These are phyloP conservation scores for Lasius platythorax DNA, from an alignment of 2,888 invertebrate genomes.

Conservation along the genomic window DNA sequence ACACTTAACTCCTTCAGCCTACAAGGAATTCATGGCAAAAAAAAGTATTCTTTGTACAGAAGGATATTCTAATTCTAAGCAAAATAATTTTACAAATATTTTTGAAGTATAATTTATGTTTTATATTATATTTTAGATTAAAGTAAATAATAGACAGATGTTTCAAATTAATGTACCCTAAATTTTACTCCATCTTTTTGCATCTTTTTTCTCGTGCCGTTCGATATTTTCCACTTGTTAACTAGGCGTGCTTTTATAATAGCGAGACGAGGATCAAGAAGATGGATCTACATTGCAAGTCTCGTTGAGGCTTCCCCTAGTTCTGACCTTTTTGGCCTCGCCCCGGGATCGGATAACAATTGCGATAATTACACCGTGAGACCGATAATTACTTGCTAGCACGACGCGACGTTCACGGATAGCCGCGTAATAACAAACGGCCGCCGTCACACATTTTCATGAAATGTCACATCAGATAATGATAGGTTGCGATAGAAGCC, in stretches of 20 bases:
- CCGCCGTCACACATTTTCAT: conserved; percentile 80
- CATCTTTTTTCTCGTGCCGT: background rate
- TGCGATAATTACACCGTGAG: conserved; percentile 83
- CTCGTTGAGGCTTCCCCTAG: conserved; percentile 30
- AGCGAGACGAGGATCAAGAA: conserved; percentile 25
- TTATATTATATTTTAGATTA: background rate
- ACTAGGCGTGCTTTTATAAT: background rate
- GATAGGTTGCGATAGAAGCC: conserved; percentile 66
- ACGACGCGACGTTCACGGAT: conserved; percentile 61
- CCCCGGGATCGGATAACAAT: conserved; percentile 79
- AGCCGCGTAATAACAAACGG: conserved; percentile 72
- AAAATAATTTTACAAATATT: background rate
- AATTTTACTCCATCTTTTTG: background rate
- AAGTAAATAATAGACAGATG: background rate
- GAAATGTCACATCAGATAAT: conserved; percentile 83
- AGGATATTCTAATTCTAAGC: background rate
- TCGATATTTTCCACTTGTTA: background rate
- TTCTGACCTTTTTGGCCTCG: conserved; percentile 69
- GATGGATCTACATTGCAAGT: conserved; percentile 30
- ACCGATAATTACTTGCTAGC: conserved; percentile 80
- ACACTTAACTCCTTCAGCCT: background rate
- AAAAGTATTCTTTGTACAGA: background rate
- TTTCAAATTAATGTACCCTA: background rate
- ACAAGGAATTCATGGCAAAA: background rate
- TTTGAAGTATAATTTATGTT: background rate